phyloP scores from a whole-genome alignment of 2,113 vertebrate species.

The Gasterosteus aculeatus region DNA sequence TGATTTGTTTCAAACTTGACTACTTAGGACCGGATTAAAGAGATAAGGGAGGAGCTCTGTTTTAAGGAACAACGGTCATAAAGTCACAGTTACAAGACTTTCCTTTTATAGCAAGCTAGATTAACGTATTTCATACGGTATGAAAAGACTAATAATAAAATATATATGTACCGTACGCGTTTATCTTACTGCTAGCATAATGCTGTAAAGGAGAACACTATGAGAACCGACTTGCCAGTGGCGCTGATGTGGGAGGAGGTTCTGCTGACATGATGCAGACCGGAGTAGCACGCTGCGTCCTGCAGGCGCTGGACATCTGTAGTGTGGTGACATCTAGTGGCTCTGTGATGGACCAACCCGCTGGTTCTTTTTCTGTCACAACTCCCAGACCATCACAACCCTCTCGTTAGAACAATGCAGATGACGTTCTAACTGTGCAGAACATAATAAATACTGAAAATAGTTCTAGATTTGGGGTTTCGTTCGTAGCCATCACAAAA shows the following conservation, averaged over 20 bases:
- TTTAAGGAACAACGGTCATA: neutral
- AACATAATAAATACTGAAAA: too few relatives aligned
- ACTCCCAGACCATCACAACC: too few relatives aligned
- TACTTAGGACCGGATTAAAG: neutral
- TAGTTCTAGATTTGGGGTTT: neutral
- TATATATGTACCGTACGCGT: neutral
- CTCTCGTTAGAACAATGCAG: too few relatives aligned
- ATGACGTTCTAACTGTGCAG: too few relatives aligned
- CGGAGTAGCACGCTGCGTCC: neutral
- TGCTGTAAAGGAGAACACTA: neutral
- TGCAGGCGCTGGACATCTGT: conserved; percentile 24
- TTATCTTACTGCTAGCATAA: neutral
- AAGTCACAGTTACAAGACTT: neutral
- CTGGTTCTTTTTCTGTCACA: too few relatives aligned
- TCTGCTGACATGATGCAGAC: neutral
- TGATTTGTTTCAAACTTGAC: neutral
- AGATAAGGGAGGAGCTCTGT: conserved; percentile 8
- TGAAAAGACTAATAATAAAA: neutral
- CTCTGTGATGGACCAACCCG: neutral
- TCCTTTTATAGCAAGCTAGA: neutral
- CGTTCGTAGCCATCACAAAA: too few relatives aligned
- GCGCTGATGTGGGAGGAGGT: neutral
- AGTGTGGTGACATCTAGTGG: conserved; percentile 64
- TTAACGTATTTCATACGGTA: neutral
- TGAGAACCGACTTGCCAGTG: neutral